Base-by-base conservation (phyloP, 2,113 vertebrate genomes). In the Oryzias javanicus region DNA sequence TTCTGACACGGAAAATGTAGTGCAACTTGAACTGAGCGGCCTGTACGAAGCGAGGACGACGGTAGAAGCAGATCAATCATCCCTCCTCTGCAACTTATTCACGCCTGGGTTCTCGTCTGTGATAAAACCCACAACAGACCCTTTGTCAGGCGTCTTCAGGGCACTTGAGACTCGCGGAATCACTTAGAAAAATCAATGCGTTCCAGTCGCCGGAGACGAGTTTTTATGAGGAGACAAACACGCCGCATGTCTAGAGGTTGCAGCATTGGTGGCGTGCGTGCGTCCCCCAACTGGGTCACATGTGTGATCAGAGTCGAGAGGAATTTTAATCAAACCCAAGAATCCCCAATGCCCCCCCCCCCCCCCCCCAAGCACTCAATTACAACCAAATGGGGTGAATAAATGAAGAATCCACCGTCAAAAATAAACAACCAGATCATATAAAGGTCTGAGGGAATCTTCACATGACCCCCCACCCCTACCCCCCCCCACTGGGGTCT, bases 251-350 rank as follows among this genome's bases (percentile, higher is more conserved):
- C 25, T 27, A 2, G 2, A 35, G 29, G 10, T 10, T 35, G 35
- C 8, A 12, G 35, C 35, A 35, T 35, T 3, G 8, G 35, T 35
- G 29, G 29, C 7, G 29, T 35, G 29, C 8, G 10, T 29, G 27
- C 10, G 25, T 25, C 25, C 25, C 25, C 5, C 14, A 88, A 84
- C 47, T 84, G 77, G 82, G 78, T 87, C 86, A 84, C 76, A 64
- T 75, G 77, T 83, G 83, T 70, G 74, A 88, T 86, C 55, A 72
- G 77, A 86, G 72, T 85, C 70, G 53, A 56, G 49, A 69, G 57
- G 61, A 52, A 76, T 89, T 82, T 70, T 80, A 86, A 85, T 86
- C 80, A 88, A 83, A 84, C 67, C 67, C 46, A 50, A 72, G 57
- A 84, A 75, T 82, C 74, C 79, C 79, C 66, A 68, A 60, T 55